These are phyloP conservation scores for Galeruca laticollis DNA, from an alignment of 2,888 invertebrate genomes.

Conservation along the genomic window DNA sequence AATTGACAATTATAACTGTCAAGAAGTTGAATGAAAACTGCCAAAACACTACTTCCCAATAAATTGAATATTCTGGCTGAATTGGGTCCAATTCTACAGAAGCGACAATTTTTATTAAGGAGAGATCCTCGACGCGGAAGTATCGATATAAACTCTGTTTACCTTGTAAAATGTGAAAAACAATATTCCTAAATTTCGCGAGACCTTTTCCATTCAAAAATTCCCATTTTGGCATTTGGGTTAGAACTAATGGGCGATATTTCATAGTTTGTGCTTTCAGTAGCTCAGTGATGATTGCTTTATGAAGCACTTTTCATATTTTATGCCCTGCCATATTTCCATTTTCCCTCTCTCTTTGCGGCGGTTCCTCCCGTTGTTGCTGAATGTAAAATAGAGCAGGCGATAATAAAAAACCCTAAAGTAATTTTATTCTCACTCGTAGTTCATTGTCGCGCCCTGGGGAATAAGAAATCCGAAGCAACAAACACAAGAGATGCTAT, in stretches of 20 bases:
- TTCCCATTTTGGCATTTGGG: constrained; percentile 5
- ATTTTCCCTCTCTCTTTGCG: neutral
- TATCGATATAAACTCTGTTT: too few species aligned
- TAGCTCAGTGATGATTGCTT: constrained; percentile 15
- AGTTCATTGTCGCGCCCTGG: constrained; percentile 17
- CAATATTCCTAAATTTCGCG: too few species aligned
- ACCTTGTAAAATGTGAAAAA: too few species aligned
- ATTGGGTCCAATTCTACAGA: too few species aligned
- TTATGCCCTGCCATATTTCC: neutral
- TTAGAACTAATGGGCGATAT: constrained; percentile 11
- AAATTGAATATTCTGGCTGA: too few species aligned
- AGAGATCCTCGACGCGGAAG: too few species aligned
- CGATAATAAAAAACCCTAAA: constrained; percentile 1
- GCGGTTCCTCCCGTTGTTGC: neutral
- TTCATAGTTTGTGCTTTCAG: constrained; percentile 17
- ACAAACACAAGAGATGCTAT: constrained; percentile 22
- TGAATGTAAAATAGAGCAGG: constrained; percentile 16
- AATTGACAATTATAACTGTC: too few species aligned
- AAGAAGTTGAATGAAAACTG: too few species aligned
- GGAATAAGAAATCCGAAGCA: constrained; percentile 11
- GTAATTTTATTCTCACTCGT: constrained; percentile 16
- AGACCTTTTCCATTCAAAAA: neutral
- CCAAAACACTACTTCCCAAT: too few species aligned
- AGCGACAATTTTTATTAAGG: too few species aligned
- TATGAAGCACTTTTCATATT: constrained; percentile 22